phyloP scores from a whole-genome alignment of 2,797 vertebrate species.

The Luscinia luscinia region DNA sequence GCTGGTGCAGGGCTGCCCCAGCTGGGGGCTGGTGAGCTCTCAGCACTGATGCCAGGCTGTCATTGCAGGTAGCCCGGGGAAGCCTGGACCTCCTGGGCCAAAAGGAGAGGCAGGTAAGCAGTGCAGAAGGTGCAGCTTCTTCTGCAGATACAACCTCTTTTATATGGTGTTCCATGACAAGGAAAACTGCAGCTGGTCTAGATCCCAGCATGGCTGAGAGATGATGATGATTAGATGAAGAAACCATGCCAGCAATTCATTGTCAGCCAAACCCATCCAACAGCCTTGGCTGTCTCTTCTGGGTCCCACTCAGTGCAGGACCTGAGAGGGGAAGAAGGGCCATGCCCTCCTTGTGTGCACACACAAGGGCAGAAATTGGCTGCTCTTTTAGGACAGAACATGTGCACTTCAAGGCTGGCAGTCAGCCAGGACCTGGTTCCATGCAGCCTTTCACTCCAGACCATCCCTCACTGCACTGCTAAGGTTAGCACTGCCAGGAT shows the following conservation, averaged over 20 bases:
- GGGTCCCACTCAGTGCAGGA: not conserved
- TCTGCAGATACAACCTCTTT: not conserved
- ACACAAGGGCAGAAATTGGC: not conserved
- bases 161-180: not conserved
- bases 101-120: constrained; percentile 65
- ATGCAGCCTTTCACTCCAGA: not conserved
- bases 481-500: not conserved
- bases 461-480: not conserved
- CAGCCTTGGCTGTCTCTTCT: not conserved
- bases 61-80: not conserved
- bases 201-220: not conserved
- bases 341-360: not conserved
- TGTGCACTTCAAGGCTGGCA: not conserved
- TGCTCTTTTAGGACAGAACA: not conserved
- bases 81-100: constrained; percentile 12
- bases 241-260: accelerated
- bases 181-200: not conserved
- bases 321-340: not conserved
- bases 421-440: not conserved
- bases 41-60: not conserved
- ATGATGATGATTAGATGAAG: not conserved
- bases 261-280: not conserved
- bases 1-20: not conserved
- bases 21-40: not conserved
- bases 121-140: not conserved